Percentiles rank a stretch among this genome's conserved stretches.
These are phyloP conservation scores for Rotaria socialis DNA, from an alignment of 2,888 invertebrate species.

Conservation along the genomic window DNA sequence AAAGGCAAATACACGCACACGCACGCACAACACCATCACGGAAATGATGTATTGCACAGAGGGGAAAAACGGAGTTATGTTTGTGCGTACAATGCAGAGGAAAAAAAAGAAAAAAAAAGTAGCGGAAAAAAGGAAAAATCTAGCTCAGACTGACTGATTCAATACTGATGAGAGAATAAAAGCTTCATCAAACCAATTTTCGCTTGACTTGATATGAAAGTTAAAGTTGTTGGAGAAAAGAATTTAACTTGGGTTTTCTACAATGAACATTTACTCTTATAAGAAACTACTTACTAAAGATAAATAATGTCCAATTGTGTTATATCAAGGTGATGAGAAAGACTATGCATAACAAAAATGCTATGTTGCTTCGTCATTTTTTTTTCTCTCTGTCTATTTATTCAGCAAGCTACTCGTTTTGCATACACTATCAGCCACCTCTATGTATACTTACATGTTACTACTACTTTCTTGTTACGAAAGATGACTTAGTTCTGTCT, in stretches of 20 bases:
- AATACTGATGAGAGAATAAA: background rate
- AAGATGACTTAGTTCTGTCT: too few relatives aligned
- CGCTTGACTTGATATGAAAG: background rate
- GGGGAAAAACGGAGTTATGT: constrained; percentile 1
- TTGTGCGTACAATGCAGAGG: background rate
- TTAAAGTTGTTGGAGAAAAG: background rate
- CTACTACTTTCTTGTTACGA: too few relatives aligned
- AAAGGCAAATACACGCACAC: background rate
- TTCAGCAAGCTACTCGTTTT: too few relatives aligned
- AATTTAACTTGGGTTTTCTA: background rate
- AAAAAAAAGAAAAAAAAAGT: background rate
- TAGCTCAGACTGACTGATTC: background rate
- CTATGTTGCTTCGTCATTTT: too few relatives aligned
- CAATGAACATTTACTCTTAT: background rate
- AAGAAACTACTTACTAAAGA: too few relatives aligned
- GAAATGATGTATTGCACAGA: constrained; percentile 3
- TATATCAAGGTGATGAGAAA: too few relatives aligned
- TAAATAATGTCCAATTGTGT: too few relatives aligned
- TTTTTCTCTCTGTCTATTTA: too few relatives aligned
- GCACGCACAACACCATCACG: background rate
- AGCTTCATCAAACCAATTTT: background rate
- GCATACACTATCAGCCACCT: too few relatives aligned
- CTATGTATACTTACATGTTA: too few relatives aligned
- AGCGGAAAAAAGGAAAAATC: background rate
- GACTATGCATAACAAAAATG: too few relatives aligned